Conservation (phyloP, 2,888 invertebrate genomes). For the Hyppa rectilinea region DNA sequence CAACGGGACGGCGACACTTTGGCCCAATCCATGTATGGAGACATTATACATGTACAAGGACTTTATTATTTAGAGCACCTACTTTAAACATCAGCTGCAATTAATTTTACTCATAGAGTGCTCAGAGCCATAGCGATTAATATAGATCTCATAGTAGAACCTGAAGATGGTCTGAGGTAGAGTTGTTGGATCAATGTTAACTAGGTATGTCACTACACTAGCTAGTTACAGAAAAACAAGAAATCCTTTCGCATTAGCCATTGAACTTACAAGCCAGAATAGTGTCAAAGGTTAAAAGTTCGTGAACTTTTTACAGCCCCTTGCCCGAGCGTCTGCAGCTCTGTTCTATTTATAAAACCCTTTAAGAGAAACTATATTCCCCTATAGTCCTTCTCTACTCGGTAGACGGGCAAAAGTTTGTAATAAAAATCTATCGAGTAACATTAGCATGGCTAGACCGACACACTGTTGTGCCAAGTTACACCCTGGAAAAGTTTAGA, state of each 20-base stretch:
- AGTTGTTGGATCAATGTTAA: not conserved
- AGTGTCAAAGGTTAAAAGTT: conserved; percentile 51
- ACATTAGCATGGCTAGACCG: conserved; percentile 47
- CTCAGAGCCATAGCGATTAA: not conserved
- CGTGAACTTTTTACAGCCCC: conserved; percentile 39
- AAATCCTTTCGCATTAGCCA: conserved; percentile 40
- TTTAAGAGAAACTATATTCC: conserved; percentile 22
- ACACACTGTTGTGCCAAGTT: conserved; percentile 41
- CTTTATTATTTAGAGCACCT: conserved; percentile 48
- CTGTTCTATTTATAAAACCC: conserved; percentile 7
- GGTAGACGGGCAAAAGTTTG: conserved; percentile 15
- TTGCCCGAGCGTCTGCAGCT: conserved; percentile 19
- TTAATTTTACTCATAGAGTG: not conserved
- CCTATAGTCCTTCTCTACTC: not conserved
- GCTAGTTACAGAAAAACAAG: not conserved
- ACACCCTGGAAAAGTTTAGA: conserved; percentile 44
- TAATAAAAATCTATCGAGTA: conserved; percentile 21
- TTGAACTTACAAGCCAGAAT: conserved; percentile 24
- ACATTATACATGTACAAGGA: conserved; percentile 48
- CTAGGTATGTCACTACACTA: not conserved
- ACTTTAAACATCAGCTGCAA: conserved; percentile 1
- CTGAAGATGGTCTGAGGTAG: not conserved
- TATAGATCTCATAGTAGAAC: not conserved
- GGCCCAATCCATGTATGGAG: conserved; percentile 56
- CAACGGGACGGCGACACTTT: conserved; percentile 74